Evolutionary conservation across 2,113 vertebrate genomes (phyloP), one percentile per base, ranked within the genome.

Genomic region (Amphilophus citrinellus): DNA sequence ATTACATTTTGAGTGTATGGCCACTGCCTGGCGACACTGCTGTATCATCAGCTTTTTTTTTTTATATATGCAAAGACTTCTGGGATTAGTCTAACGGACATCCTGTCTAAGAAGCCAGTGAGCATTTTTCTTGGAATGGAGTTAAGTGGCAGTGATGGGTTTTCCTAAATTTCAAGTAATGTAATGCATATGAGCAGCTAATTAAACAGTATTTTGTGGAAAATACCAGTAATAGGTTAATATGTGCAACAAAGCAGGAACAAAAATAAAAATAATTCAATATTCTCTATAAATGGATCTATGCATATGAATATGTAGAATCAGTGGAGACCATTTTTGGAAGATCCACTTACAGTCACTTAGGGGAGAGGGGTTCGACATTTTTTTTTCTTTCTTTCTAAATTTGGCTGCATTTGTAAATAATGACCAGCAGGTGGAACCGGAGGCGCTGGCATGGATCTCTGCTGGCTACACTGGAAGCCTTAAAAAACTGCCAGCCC

Each of bases 91-190:
- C 6, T 53, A 32, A 7, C 32, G 44, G 30, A 5, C 1, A 53
- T 71, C 66, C 44, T 71, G 44, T 53, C 6, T 53, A 44, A 71
- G 66, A 53, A 71, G 66, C 42, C 30, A 1, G 50, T 30, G 18
- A 32, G 44, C 24, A 53, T 71, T 53, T 71, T 71, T 71, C 66
- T 71, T 71, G 44, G 24, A 71, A 20, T 27, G 30, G 3, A 73
- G 27, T 32, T 73, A 20, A 18, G 17, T 32, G 53, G 50, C 66
- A 32, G 44, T 6, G 44, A 47, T 5, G 44, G 44, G 15, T 50
- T 50, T 50, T 50, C 14, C 42, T 73, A 73, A 18, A 20, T 35
- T 73, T 56, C 68, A 73, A 53, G 27, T 73, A 27, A 73, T 17
- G 4, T 73, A 73, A 73, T 53, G 27, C 50, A 56, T 53, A 73